Base-by-base conservation (phyloP, 1,140 invertebrate genomes). In the Macrosteles quadrilineatus region DNA sequence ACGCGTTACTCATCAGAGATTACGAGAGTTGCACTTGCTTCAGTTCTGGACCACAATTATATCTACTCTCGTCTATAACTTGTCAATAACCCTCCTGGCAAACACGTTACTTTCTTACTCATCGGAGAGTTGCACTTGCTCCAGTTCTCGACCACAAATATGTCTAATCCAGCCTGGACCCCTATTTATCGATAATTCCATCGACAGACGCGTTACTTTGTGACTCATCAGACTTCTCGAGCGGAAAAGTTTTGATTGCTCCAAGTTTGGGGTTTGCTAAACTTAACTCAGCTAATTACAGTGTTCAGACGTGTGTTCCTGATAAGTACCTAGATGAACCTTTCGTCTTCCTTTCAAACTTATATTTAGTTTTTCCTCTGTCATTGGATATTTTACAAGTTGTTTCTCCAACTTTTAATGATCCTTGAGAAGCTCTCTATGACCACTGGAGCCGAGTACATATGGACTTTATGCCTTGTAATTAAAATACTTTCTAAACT, bases 331-430 rank as follows among this genome's bases (percentile, higher is more conserved):
- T 50, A 17, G 47, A 50, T 50, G 47, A 50, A 50, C 14, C 47
- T 50, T 50, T 50, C 47, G n/a, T n/a, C n/a, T 50, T 50, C 47
- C 47, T 50, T 50, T 50, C 47, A 50, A 50, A 50, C 47, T 50
- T 19, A 3, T n/a, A 19, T 50, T 17, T 50, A 50, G 47, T 50
- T 50, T 50, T 50, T 50, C n/a, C 14, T 4, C 21, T 50, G 14
- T n/a, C 47, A 50, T 50, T 50, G 3, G 47, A 50, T 50, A 50
- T 50, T 21, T 50, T 50, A 17, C 47, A 21, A 17, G 47, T 19
- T 19, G 14, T 50, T 17, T 3, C 47, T 6, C 6, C 4, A 50
- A 50, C 47, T 50, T 50, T 50, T 50, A 50, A 50, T 50, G 47
- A 50, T 50, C 47, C 47, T 50, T n/a, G 21, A 50, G 4, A 14